Percentiles rank a stretch among this genome's conserved stretches.
Evolutionary conservation across 1,140 invertebrate species (phyloP).

Genomic region (Sinella curviseta): DNA sequence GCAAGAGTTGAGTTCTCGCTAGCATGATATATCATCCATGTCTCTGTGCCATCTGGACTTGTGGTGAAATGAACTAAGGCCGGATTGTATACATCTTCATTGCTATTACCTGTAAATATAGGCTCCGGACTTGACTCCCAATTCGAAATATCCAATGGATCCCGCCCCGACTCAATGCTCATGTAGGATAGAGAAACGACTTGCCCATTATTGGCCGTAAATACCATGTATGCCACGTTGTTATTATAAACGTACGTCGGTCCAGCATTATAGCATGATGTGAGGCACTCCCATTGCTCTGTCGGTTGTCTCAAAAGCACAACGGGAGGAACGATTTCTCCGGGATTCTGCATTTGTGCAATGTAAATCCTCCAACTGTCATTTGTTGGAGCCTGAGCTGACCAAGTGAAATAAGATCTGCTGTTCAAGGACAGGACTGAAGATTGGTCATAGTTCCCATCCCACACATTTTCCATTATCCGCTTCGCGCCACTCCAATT

Average conservation of each 20-base stretch:
- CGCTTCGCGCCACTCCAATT: conserved; percentile 32
- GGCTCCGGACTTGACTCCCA: no score
- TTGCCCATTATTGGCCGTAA: no score
- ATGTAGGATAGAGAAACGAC: conserved; percentile 35
- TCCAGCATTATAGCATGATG: conserved; percentile 31
- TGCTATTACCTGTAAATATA: no score
- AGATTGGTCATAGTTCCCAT: neutral
- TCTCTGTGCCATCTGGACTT: no score
- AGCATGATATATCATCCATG: no score
- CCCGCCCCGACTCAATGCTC: conserved; percentile 33
- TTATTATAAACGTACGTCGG: conserved; percentile 32
- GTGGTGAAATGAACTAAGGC: no score
- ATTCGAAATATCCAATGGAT: conserved; percentile 43
- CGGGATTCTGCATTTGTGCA: neutral
- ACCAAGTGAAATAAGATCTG: neutral
- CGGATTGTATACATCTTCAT: no score
- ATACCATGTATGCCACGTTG: conserved; percentile 37
- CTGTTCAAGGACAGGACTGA: neutral
- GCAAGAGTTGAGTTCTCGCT: no score
- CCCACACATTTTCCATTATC: neutral
- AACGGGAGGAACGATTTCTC: neutral
- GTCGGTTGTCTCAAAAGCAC: neutral
- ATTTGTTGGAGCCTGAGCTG: neutral
- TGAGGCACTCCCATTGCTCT: neutral
- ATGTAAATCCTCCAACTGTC: neutral